Evolutionary conservation across 2,113 vertebrate genomes (phyloP), one percentile per base, ranked within the genome.

Genomic region (Platysteira castanea): DNA sequence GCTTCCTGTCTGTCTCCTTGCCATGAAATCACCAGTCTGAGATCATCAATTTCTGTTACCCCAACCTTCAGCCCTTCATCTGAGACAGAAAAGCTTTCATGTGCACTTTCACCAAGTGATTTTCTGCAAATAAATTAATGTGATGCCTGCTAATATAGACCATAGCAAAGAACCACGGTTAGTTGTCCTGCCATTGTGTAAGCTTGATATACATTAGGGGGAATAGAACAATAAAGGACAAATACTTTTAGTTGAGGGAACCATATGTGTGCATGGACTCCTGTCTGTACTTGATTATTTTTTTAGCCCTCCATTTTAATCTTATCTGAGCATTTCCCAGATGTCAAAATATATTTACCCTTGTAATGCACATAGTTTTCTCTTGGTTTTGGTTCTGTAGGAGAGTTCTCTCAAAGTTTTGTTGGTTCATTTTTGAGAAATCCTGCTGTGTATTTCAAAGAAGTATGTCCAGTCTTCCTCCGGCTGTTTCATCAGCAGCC

Each of bases 391-490:
- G 10, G 15, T 56, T 68, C 44, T 82, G 41, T 39, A 47, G 84
- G 52, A 56, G 57, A 63, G 35, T 79, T 75, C 50, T 80, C 33
- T 87, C 42, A 8, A 74, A 63, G 44, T 87, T 79, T 67, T 89
- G 14, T 78, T 68, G 39, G 18, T 75, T 94, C 37, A 35, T 54
- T 91, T 93, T 85, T 37, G 49, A 82, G 57, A 82, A 85, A 44
- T 67, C 70, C n/a, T 69, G 49, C 57, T 73, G 53, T 80, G 61
- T 49, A 4, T 94, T 92, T 93, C 90, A 53, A 84, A 86, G 79
- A 76, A 28, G 3, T 60, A 19, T 50, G 68, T 84, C 67, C 71
- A 61, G 35, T 74, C 41, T 68, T 85, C 54, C 69, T 75, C 44
- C 37, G 57, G n/a, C 23, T 77, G 46, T 85, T 94, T 61, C 57